Base-by-base conservation (phyloP, 2,888 invertebrate genomes). In the Eristalinus sepulchralis region DNA sequence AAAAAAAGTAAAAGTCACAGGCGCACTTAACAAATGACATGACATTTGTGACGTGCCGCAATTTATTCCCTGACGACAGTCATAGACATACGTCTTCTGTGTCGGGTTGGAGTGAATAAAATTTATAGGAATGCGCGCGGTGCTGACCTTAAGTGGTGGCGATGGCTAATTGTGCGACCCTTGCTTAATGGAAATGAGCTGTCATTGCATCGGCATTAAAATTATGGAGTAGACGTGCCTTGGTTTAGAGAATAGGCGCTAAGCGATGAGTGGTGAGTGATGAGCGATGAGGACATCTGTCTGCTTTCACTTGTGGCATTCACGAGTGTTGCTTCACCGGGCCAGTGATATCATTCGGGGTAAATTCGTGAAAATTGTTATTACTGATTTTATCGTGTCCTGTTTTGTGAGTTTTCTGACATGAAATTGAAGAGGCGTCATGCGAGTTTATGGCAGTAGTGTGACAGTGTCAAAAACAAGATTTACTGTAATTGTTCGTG, bases 111-210 rank as follows among this genome's bases (percentile, higher is more conserved):
- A 47, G n/a, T 39, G 39, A 39, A 5, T 39, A 39, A 39, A 39
- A 17, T 47, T 47, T 47, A 17, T 47, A 20, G 17, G 47, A 47
- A 2, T 17, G 17, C 17, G 6, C 8, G 8, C 17, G 47, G 47
- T 17, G 47, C 8, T 47, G 47, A 47, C 47, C 47, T 47, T 8
- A 17, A 47, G 47, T 47, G 17, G 9, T 17, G n/a, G 47, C 47
- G 17, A 47, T 13, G 34, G 33, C 27, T 39, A 20, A 20, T 39
- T 60, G 20, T 39, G 39, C 31, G 59, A 60, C 39, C 13, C 20
- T 53, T 47, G 27, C 10, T 47, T 66, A 66, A 66, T 67, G 11
- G 67, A 66, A 66, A 31, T 66, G 31, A 47, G 47, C 47, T 47
- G 47, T 47, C 17, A 47, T 47, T 47, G 47, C 47, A 8, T 17